Percentiles rank a stretch among this genome's conserved stretches.
These are phyloP conservation scores for Chloropsis hardwickii DNA, from an alignment of 2,113 vertebrate species.

Conservation along the genomic window DNA sequence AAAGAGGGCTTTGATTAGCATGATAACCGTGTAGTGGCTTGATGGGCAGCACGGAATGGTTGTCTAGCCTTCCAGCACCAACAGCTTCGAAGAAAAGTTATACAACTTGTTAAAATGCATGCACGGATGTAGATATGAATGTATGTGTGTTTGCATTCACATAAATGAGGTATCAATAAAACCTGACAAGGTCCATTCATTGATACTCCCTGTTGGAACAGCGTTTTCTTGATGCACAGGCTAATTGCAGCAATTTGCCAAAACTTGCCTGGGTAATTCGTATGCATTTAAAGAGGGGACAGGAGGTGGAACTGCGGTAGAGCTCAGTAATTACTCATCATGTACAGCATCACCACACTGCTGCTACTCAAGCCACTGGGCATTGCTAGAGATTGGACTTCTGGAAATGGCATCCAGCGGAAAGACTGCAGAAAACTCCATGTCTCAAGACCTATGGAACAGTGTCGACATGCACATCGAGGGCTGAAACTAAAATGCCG, in stretches of 20 bases:
- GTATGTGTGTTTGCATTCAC: not conserved
- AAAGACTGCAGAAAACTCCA: not conserved
- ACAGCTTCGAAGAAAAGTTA: not conserved
- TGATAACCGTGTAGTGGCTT: slow-evolving; percentile 34
- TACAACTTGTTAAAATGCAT: not conserved
- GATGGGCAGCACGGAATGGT: slow-evolving; percentile 13
- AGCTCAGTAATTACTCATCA: not conserved
- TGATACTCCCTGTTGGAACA: not conserved
- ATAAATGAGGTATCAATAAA: not conserved
- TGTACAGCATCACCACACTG: not conserved
- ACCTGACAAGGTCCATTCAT: not conserved
- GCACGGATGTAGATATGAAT: not conserved
- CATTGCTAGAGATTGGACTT: not conserved
- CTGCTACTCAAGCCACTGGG: not conserved
- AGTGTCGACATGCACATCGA: not conserved
- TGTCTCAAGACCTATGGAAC: fast-evolving
- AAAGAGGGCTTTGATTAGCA: slow-evolving; percentile 53
- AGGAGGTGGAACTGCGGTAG: not conserved
- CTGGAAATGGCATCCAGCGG: not conserved
- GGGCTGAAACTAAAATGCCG: not conserved
- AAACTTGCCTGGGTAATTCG: not conserved
- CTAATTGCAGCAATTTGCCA: slow-evolving; percentile 42
- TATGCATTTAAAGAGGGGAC: not conserved
- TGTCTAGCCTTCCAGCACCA: slow-evolving; percentile 21
- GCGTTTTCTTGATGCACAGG: not conserved